A percentile compares a stretch with the other conserved stretches of the same genome.
Evolutionary conservation across 1,140 invertebrate species (phyloP).

Genomic region (Neodiprion fabricii): DNA sequence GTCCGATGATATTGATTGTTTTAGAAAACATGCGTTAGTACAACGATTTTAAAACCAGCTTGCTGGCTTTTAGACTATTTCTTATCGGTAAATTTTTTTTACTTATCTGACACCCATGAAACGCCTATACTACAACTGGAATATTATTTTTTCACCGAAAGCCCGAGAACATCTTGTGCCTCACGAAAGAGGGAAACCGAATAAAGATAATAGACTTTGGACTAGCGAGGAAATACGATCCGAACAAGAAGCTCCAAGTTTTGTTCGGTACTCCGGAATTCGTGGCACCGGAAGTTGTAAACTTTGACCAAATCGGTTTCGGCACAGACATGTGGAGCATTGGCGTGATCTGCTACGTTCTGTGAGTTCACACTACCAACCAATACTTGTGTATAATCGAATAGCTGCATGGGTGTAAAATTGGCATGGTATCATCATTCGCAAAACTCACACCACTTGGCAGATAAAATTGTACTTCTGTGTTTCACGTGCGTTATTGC

Average conservation of each 20-base stretch:
- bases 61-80: no score
- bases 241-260: conserved; percentile 88
- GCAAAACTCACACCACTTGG: no score
- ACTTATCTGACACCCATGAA: conserved; percentile 19
- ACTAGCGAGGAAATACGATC: conserved; percentile 90
- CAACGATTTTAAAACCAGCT: no score
- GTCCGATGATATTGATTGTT: background rate
- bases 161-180: conserved; percentile 97
- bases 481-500: no score
- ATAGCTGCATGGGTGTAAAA: background rate
- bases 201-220: conserved; percentile 99
- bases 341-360: conserved; percentile 95
- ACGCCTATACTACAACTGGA: conserved; percentile 20
- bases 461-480: no score
- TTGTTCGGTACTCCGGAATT: conserved; percentile 99
- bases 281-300: conserved; percentile 97
- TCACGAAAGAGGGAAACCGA: conserved; percentile 92
- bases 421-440: conserved; percentile 25
- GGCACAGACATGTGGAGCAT: conserved; percentile 98
- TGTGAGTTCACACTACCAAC: conserved; percentile 76
- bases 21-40: background rate
- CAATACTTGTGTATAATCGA: conserved; percentile 21
- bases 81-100: conserved; percentile 7
- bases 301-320: conserved; percentile 95
- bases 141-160: conserved; percentile 54